Evolutionary conservation across 1,140 invertebrate genomes (phyloP).

Genomic region (Ips typographus): DNA sequence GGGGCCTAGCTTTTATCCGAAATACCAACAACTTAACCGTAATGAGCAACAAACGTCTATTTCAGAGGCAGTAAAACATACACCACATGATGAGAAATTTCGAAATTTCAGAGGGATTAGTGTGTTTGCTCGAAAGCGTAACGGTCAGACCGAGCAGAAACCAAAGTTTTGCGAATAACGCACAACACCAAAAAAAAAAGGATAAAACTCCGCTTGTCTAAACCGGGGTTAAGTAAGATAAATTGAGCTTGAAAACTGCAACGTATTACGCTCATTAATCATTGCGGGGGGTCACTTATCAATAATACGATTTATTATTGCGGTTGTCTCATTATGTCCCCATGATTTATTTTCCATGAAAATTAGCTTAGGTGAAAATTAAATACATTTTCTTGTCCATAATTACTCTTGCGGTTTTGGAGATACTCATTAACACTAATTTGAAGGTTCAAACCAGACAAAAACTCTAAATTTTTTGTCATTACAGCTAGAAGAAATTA

Average conservation of each 20-base stretch:
- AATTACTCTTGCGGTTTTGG: no score
- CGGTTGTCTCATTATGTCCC: neutral
- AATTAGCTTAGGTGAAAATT: neutral
- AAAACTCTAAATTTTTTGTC: no score
- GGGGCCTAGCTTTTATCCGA: neutral
- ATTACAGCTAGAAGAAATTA: no score
- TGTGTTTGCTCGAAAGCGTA: neutral
- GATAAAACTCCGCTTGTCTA: neutral
- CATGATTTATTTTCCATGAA: neutral
- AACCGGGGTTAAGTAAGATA: slow-evolving; percentile 3
- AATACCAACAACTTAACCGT: neutral
- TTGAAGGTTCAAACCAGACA: no score
- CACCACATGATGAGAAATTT: neutral
- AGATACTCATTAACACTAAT: no score
- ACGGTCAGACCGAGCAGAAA: neutral
- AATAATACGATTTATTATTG: slow-evolving; percentile 2
- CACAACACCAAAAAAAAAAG: neutral
- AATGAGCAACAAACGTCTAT: slow-evolving; percentile 2
- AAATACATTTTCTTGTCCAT: no score
- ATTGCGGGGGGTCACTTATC: neutral
- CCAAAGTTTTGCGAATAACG: neutral
- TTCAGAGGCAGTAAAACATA: neutral
- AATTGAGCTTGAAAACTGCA: slow-evolving; percentile 1
- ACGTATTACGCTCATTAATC: slow-evolving; percentile 3
- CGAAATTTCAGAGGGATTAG: neutral